These are phyloP conservation scores for Actinernus sp. DNA, from an alignment of 92 coral and sea anemone species.

Conservation along the genomic window DNA sequence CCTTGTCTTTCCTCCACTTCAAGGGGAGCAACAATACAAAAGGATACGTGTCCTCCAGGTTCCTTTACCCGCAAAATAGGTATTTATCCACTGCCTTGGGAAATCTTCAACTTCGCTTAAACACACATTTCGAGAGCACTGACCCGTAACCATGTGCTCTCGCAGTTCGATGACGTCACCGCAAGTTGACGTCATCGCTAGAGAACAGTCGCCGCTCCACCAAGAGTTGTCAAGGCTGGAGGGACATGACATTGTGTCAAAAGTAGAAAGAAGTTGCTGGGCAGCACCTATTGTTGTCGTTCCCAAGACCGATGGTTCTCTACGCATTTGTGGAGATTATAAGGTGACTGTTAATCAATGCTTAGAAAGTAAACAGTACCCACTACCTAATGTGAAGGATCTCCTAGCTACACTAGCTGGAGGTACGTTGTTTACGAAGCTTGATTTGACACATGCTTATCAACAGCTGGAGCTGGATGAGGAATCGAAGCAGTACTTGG, in stretches of 20 bases:
- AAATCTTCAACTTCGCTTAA: too few relatives aligned
- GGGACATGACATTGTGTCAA: constrained; percentile 26
- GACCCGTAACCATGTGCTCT: too few relatives aligned
- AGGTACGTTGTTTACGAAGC: constrained; percentile 30
- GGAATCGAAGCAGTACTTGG: too few relatives aligned
- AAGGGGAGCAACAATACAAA: too few relatives aligned
- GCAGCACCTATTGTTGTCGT: constrained; percentile 35
- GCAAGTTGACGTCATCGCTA: constrained; percentile 17
- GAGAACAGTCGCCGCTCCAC: constrained; percentile 19
- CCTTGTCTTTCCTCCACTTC: too few relatives aligned
- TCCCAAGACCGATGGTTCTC: constrained; percentile 21
- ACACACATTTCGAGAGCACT: too few relatives aligned
- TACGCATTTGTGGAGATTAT: constrained; percentile 40
- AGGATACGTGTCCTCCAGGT: too few relatives aligned
- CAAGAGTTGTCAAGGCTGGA: constrained; percentile 21
- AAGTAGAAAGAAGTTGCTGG: constrained; percentile 27
- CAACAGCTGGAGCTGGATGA: too few relatives aligned
- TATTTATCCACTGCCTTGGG: too few relatives aligned
- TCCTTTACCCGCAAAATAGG: too few relatives aligned
- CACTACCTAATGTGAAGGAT: constrained; percentile 40
- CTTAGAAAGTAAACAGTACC: constrained; percentile 26
- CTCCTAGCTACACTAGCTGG: constrained; percentile 37
- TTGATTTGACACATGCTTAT: too few relatives aligned
- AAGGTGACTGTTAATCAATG: constrained; percentile 39
- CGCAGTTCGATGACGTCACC: too few relatives aligned